Evolutionary conservation across 1,140 invertebrate species (phyloP), one percentile per base, ranked within the genome.

Genomic region (Dendrolimus kikuchii): DNA sequence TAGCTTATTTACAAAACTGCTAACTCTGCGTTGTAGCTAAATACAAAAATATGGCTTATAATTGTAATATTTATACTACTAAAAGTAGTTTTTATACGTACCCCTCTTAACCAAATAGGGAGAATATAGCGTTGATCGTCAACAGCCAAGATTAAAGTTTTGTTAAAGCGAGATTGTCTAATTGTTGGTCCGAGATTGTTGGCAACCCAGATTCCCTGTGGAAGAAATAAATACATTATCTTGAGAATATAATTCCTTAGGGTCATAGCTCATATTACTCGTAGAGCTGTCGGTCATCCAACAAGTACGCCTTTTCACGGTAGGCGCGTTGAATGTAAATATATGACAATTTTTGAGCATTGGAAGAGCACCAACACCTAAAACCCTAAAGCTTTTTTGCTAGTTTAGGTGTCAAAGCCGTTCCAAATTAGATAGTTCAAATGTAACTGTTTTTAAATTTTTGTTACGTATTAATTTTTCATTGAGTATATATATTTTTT

Each of bases 61-160:
- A 23, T 23, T 23, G 3, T 23, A 2, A 23, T 23, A 3, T 23
- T 23, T 23, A 23, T 23, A 23, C 23, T 23, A 23, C 23, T 23
- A 23, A 23, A 23, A 23, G 23, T 23, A 23, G 1, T 42, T 7
- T 43, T 5, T 5, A 9, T 74, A 75, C 85, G 88, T 86, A 93
- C 92, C 37, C 85, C 83, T 57, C 89, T 74, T n/a, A 92, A 86
- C 89, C 91, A 94, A 62, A 88, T 81, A 4, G 90, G 90, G 36
- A 95, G 54, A 36, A 90, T 76, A 39, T 91, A 79, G 46, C 92
- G 82, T 60, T 93, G 90, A 64, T 94, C 93, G 72, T 95, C 93
- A 10, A 93, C 70, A 7, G 90, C 91, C 61, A 94, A 87, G 8
- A 94, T 86, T 48, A 90, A 88, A 0, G 92, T 83, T 47, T 90